These are phyloP conservation scores for Caenorhabditis sp. DNA, from an alignment of 2,888 invertebrate species.

Conservation along the genomic window DNA sequence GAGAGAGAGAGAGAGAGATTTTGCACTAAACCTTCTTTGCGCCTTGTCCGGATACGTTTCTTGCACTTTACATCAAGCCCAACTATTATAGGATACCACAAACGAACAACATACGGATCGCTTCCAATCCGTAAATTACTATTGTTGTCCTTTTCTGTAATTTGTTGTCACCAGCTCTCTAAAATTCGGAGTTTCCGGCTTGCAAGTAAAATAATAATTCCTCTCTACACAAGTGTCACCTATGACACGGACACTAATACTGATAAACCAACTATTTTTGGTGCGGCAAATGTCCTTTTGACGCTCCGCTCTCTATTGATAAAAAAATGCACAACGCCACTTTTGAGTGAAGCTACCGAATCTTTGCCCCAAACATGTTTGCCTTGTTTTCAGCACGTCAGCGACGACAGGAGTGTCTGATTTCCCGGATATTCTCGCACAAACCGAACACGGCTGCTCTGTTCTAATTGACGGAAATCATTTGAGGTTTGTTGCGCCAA, in stretches of 20 bases:
- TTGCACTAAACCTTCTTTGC: too few relatives aligned
- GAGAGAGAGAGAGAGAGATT: too few relatives aligned
- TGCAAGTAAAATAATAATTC: too few relatives aligned
- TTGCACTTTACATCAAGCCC: conserved; percentile 9
- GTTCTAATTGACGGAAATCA: conserved; percentile 75
- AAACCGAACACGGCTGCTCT: conserved; percentile 75
- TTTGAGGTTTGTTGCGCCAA: conserved; percentile 53
- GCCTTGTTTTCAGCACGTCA: conserved; percentile 70
- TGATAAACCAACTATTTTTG: conserved; percentile 40
- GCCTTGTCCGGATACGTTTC: too few relatives aligned
- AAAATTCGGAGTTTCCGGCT: too few relatives aligned
- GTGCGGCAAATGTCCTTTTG: conserved; percentile 12
- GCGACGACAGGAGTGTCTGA: conserved; percentile 68
- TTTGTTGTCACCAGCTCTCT: not conserved
- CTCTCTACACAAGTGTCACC: too few relatives aligned
- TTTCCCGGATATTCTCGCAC: conserved; percentile 76
- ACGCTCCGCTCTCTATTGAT: conserved; percentile 14
- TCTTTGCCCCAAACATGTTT: conserved; percentile 23
- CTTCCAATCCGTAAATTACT: conserved; percentile 9
- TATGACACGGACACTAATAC: too few relatives aligned
- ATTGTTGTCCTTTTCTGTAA: conserved; percentile 11
- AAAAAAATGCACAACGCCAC: conserved; percentile 1
- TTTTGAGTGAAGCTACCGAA: conserved; percentile 13
- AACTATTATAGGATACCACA: not conserved
- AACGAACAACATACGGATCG: not conserved